Percentiles rank a stretch among this genome's conserved stretches.
phyloP scores from a whole-genome alignment of 2,797 vertebrate species.

The Alectoris magna region DNA sequence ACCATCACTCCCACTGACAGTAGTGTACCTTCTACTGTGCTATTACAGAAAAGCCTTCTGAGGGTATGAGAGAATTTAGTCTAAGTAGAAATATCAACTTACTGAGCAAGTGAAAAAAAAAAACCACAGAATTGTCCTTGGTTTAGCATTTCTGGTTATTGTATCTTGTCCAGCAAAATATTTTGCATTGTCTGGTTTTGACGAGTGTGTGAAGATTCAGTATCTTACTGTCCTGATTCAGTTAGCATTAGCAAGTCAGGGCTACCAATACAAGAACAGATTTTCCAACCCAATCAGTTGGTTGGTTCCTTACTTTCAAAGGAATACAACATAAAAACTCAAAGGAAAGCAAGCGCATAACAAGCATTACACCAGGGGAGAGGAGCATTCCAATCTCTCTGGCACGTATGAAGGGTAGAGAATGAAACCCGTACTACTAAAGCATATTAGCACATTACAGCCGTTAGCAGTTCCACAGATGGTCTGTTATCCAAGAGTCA shows the following conservation, averaged over 20 bases:
- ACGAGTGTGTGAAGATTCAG: not conserved
- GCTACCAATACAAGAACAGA: not conserved
- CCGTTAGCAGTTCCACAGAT: not conserved
- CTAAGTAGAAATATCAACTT: conserved; percentile 38
- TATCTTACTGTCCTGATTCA: not conserved
- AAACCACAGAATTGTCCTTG: not conserved
- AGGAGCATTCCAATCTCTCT: not conserved
- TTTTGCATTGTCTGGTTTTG: not conserved
- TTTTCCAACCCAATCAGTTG: not conserved
- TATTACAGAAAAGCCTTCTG: not conserved
- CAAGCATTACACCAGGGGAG: not conserved
- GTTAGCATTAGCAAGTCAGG: not conserved
- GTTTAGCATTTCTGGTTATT: not conserved
- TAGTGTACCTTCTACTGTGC: not conserved
- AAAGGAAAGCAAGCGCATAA: not conserved
- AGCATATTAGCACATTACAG: not conserved
- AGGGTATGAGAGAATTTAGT: not conserved
- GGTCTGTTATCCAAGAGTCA: not conserved
- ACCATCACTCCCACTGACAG: rapidly evolving
- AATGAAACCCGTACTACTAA: not conserved
- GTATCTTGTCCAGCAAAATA: not conserved
- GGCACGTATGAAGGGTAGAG: not conserved
- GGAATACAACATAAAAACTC: not conserved
- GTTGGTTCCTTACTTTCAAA: not conserved
- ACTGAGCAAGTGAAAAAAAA: not conserved